A percentile compares a stretch with the other conserved stretches of the same genome.
Evolutionary conservation across 1,140 invertebrate species (phyloP).

Genomic region (Polypedilum pembai): DNA sequence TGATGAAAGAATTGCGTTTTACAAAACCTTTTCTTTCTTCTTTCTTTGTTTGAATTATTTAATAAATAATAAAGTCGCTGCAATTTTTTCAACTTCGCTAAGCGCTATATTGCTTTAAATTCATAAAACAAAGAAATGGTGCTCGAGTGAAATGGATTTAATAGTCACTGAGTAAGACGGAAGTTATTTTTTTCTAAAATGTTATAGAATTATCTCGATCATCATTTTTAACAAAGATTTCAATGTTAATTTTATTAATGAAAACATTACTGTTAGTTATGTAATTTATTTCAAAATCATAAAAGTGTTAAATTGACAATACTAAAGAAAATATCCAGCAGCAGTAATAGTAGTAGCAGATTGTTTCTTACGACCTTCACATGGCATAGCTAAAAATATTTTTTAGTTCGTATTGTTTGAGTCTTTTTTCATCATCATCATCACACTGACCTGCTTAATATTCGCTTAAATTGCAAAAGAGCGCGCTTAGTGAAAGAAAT

Average conservation of each 20-base stretch:
- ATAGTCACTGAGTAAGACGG: too few species aligned
- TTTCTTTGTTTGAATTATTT: too few species aligned
- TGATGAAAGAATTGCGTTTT: too few species aligned
- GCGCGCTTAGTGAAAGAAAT: not conserved
- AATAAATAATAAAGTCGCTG: too few species aligned
- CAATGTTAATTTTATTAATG: not conserved
- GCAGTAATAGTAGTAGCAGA: not conserved
- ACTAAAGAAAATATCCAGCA: not conserved
- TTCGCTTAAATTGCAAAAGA: not conserved
- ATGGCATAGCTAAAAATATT: not conserved
- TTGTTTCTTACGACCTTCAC: not conserved
- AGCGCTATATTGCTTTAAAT: too few species aligned
- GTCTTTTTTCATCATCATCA: slow-evolving; percentile 5
- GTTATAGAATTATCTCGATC: not conserved
- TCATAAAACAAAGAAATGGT: too few species aligned
- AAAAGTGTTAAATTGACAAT: not conserved
- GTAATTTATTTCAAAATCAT: slow-evolving; percentile 20
- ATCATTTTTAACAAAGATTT: not conserved
- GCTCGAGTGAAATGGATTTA: too few species aligned
- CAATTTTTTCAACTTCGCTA: too few species aligned
- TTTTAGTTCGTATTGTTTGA: not conserved
- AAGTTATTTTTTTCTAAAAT: too few species aligned
- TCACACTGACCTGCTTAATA: not conserved
- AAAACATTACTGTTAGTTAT: not conserved
- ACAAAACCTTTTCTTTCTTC: too few species aligned